Evolutionary conservation across 2,113 vertebrate genomes (phyloP).

Genomic region (Ochotona curzoniae): DNA sequence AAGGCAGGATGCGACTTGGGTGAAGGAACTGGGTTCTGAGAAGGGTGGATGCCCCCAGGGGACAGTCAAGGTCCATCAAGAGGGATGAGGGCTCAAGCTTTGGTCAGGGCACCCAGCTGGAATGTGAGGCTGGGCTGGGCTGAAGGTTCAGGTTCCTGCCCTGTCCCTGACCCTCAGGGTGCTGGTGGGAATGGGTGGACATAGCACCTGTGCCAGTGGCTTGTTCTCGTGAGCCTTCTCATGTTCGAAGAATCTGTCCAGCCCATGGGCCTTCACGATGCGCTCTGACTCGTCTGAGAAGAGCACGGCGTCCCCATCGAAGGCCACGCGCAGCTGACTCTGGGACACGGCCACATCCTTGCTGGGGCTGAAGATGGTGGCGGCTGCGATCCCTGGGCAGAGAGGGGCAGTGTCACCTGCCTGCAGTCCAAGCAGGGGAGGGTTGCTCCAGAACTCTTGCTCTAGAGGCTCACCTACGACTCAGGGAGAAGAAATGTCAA

Average conservation of each 20-base stretch:
- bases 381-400: slow-evolving; percentile 92
- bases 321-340: slow-evolving; percentile 95
- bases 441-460: neutral
- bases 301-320: slow-evolving; percentile 96
- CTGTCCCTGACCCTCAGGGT: neutral
- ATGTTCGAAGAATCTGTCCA: slow-evolving; percentile 97
- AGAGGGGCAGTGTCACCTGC: neutral
- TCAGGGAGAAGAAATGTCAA: neutral
- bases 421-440: neutral
- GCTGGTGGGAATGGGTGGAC: neutral
- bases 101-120: neutral
- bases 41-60: neutral
- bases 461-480: neutral
- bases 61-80: neutral
- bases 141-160: neutral
- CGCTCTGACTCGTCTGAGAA: slow-evolving; percentile 97
- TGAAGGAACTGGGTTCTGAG: neutral
- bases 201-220: slow-evolving; percentile 93
- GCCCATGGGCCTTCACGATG: slow-evolving; percentile 94
- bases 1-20: neutral
- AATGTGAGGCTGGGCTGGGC: neutral
- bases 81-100: neutral
- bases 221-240: slow-evolving; percentile 95
- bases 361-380: slow-evolving; percentile 95
- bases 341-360: slow-evolving; percentile 90